Evolutionary conservation across 2,797 vertebrate species (phyloP).

Genomic region (Anniella stebbinsi): DNA sequence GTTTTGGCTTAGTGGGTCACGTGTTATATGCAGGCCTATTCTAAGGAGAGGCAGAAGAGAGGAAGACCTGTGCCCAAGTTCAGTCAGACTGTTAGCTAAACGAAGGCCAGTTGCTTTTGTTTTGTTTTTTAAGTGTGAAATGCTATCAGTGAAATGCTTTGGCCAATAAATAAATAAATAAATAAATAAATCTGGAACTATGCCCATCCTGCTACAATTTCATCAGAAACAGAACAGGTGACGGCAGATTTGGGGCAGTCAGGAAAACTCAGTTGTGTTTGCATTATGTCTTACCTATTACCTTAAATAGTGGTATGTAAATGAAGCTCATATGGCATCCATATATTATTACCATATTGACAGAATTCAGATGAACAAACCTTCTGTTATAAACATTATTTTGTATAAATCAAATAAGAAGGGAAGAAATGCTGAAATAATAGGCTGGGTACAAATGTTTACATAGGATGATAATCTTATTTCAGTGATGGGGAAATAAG

Average conservation of each 20-base stretch:
- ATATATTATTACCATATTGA: not conserved
- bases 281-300: conserved; percentile 16
- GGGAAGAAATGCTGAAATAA: not conserved
- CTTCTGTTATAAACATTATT: not conserved
- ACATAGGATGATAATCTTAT: not conserved
- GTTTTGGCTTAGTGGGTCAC: not conserved
- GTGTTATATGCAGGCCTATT: not conserved
- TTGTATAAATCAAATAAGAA: not conserved
- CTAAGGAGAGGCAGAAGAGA: not conserved
- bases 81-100: not conserved
- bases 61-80: not conserved
- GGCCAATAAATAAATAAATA: not conserved
- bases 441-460: not conserved
- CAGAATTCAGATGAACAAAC: not conserved
- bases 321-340: conserved; percentile 15
- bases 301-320: conserved; percentile 1
- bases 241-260: conserved; percentile 41
- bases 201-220: not conserved
- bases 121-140: not conserved
- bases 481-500: not conserved
- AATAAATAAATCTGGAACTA: not conserved
- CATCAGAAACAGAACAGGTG: conserved; percentile 38
- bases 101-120: not conserved
- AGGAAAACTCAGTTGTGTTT: conserved; percentile 42
- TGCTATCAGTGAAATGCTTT: conserved; percentile 7